Percentiles rank a stretch among this genome's conserved stretches.
Evolutionary conservation across 2,888 invertebrate genomes (phyloP).

Genomic region (Stenotaenia linearis): DNA sequence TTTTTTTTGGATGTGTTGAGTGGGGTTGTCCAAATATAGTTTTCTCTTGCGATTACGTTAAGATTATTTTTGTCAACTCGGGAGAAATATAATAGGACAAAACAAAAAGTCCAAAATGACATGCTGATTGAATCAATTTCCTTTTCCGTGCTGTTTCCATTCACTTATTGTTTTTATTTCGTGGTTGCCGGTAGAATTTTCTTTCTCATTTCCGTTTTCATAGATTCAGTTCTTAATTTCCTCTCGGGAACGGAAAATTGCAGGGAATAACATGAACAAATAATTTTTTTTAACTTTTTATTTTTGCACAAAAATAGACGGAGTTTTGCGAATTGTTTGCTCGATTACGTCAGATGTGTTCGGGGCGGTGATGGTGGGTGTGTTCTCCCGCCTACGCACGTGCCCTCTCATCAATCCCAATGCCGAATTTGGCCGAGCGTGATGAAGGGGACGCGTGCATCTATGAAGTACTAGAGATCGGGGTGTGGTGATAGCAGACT

Average conservation of each 20-base stretch:
- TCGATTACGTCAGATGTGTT: background rate
- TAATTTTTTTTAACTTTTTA: background rate
- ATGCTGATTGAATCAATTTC: conserved; percentile 3
- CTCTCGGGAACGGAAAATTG: background rate
- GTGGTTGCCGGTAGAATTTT: background rate
- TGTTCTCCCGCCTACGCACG: conserved; percentile 8
- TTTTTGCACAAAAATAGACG: background rate
- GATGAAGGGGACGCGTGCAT: background rate
- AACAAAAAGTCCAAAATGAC: background rate
- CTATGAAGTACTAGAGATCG: background rate
- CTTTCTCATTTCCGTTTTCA: background rate
- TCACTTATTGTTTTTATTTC: background rate
- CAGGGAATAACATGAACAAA: background rate
- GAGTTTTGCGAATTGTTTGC: background rate
- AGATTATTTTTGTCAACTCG: background rate
- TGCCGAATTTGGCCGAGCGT: conserved; percentile 16
- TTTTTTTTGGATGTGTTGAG: background rate
- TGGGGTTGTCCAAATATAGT: background rate
- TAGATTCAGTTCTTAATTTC: background rate
- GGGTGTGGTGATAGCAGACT: background rate
- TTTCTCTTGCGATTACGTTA: background rate
- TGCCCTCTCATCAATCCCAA: conserved; percentile 13
- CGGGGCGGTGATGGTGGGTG: background rate
- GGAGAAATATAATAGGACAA: background rate
- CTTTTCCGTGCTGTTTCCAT: background rate